A percentile compares a stretch with the other conserved stretches of the same genome.
These are phyloP conservation scores for Agonum fuliginosum DNA, from an alignment of 2,888 invertebrate species.

Conservation along the genomic window DNA sequence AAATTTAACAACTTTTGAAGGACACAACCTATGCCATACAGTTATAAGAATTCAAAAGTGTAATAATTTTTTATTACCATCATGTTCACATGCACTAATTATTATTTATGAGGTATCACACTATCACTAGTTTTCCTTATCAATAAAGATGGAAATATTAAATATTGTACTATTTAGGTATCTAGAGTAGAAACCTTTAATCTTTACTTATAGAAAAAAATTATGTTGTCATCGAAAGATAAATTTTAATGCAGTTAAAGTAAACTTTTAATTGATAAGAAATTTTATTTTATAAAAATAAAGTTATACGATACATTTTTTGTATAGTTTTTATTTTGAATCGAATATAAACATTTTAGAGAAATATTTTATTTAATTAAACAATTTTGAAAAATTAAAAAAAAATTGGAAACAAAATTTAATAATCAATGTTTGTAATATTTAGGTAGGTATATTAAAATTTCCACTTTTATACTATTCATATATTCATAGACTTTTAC, in stretches of 20 bases:
- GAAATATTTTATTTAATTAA: too few species aligned
- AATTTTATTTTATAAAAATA: too few species aligned
- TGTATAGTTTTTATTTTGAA: too few species aligned
- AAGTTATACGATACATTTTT: too few species aligned
- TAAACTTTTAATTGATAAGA: conserved; percentile 29
- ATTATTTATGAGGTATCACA: neutral
- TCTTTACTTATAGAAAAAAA: neutral
- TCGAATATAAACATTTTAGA: too few species aligned
- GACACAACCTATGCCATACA: neutral
- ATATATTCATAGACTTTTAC: neutral
- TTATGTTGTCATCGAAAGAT: conserved; percentile 10
- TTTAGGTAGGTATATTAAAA: too few species aligned
- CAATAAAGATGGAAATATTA: too few species aligned
- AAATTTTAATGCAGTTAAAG: conserved; percentile 18
- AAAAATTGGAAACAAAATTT: too few species aligned
- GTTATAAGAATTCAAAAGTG: neutral
- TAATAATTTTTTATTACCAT: neutral
- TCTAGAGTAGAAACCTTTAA: neutral
- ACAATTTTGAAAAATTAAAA: too few species aligned
- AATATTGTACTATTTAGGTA: neutral
- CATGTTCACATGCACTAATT: neutral
- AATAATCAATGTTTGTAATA: too few species aligned
- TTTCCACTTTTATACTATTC: neutral
- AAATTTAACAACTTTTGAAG: neutral
- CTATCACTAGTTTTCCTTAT: too few species aligned